phyloP scores from a whole-genome alignment of 2,797 vertebrate species.

The Oreochromis grahami region DNA sequence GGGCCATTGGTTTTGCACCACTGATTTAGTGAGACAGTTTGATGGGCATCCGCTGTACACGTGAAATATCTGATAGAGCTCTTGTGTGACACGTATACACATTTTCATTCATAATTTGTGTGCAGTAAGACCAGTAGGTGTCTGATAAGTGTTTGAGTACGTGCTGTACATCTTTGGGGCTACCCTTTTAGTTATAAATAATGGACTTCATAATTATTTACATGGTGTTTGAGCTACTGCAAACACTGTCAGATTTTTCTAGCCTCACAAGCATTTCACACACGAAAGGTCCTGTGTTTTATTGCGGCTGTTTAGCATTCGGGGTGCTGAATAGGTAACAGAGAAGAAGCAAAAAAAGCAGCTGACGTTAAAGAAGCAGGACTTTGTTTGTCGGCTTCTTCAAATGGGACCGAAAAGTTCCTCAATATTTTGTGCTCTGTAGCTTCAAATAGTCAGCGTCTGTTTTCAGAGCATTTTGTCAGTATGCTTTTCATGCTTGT shows the following conservation, averaged over 20 bases:
- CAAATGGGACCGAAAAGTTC: background rate
- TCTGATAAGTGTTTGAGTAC: conserved; percentile 22
- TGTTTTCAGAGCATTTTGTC: background rate
- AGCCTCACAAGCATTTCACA: conserved; percentile 24
- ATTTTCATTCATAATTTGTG: background rate
- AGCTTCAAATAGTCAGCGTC: background rate
- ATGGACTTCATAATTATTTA: conserved; percentile 37
- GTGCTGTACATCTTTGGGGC: conserved; percentile 35
- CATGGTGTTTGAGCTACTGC: conserved; percentile 43
- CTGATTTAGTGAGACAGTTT: background rate
- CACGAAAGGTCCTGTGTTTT: conserved; percentile 40
- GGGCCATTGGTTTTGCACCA: background rate
- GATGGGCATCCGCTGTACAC: background rate
- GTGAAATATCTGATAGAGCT: background rate
- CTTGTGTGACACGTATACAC: background rate
- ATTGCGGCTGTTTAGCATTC: conserved; percentile 44
- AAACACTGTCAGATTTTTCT: conserved; percentile 13
- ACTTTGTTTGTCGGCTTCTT: background rate
- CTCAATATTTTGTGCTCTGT: background rate
- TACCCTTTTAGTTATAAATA: conserved; percentile 33
- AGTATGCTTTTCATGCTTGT: background rate
- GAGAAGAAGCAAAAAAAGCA: conserved; percentile 21
- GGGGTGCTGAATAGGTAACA: conserved; percentile 1
- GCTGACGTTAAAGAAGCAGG: conserved; percentile 16
- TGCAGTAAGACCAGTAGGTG: background rate